A percentile compares a stretch with the other conserved stretches of the same genome.
phyloP scores from a whole-genome alignment of 1,140 invertebrate species.

The Philaenus spumarius region DNA sequence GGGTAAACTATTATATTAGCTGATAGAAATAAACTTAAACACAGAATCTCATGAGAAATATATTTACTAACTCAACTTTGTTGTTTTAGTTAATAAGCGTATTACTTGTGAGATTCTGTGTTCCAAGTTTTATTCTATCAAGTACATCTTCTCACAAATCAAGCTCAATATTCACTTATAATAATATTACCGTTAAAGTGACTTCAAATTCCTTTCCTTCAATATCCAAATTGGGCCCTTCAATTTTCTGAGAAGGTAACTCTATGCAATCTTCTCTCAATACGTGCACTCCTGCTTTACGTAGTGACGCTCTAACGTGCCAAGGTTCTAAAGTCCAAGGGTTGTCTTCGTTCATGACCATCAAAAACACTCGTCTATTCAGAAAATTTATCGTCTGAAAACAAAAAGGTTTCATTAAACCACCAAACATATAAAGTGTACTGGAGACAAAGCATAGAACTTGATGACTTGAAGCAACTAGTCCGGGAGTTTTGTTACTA shows the following conservation, averaged over 20 bases:
- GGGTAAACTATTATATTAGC: no score
- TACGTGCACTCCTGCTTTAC: conserved; percentile 58
- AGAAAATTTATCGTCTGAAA: conserved; percentile 48
- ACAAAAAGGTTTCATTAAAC: conserved; percentile 4
- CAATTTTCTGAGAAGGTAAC: conserved; percentile 62
- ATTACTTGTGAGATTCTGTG: no score
- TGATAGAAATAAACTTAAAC: not conserved
- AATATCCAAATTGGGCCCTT: conserved; percentile 66
- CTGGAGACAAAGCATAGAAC: no score
- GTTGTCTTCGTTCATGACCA: conserved; percentile 67
- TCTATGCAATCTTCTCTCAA: conserved; percentile 60
- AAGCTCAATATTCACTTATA: no score
- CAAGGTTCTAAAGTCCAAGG: conserved; percentile 76
- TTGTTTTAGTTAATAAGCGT: no score
- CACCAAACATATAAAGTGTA: no score
- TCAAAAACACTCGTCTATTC: conserved; percentile 26
- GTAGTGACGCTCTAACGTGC: conserved; percentile 66
- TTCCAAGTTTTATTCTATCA: no score
- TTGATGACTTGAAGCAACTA: no score
- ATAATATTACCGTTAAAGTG: conserved; percentile 57
- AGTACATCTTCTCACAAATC: no score
- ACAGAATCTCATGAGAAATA: no score
- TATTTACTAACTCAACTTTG: not conserved
- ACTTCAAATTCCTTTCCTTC: conserved; percentile 76
- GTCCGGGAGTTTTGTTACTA: no score